Percentiles rank a stretch among this genome's conserved stretches.
phyloP scores from a whole-genome alignment of 2,888 invertebrate species.

The Apamea sordens region DNA sequence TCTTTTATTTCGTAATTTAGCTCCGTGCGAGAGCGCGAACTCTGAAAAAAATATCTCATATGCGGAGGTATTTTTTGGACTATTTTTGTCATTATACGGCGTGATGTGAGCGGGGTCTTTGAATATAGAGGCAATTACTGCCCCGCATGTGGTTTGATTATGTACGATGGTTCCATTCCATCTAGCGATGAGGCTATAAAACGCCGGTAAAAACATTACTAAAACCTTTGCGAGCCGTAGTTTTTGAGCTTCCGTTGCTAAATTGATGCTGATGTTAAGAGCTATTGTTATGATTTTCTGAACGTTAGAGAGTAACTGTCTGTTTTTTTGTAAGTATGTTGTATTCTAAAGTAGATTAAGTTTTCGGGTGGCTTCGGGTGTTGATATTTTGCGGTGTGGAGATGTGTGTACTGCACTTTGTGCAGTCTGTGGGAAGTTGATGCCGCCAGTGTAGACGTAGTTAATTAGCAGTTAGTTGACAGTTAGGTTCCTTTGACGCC shows the following conservation, averaged over 20 bases:
- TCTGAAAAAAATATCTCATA: constrained; percentile 89
- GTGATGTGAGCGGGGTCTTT: constrained; percentile 89
- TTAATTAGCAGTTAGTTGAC: constrained; percentile 83
- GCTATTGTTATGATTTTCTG: constrained; percentile 83
- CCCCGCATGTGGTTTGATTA: constrained; percentile 90
- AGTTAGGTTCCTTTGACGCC: constrained; percentile 81
- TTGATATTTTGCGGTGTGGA: constrained; percentile 69
- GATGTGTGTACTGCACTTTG: constrained; percentile 68
- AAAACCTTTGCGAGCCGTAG: constrained; percentile 83
- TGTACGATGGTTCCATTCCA: constrained; percentile 86
- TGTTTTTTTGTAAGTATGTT: constrained; percentile 67
- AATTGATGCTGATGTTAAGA: constrained; percentile 86
- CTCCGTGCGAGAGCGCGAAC: constrained; percentile 88
- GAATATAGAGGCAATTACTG: constrained; percentile 90
- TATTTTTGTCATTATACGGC: constrained; percentile 91
- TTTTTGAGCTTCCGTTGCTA: constrained; percentile 89
- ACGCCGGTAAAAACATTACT: constrained; percentile 86
- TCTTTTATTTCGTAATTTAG: constrained; percentile 91
- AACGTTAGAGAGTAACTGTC: constrained; percentile 54
- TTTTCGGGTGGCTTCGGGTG: constrained; percentile 68
- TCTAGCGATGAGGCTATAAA: constrained; percentile 85
- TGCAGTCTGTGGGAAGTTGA: constrained; percentile 68
- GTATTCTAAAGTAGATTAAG: constrained; percentile 68
- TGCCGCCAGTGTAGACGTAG: constrained; percentile 72
- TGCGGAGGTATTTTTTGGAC: constrained; percentile 89